Evolutionary conservation across 2,888 invertebrate species (phyloP), one percentile per base, ranked within the genome.

Genomic region (Eucera pruinosa): DNA sequence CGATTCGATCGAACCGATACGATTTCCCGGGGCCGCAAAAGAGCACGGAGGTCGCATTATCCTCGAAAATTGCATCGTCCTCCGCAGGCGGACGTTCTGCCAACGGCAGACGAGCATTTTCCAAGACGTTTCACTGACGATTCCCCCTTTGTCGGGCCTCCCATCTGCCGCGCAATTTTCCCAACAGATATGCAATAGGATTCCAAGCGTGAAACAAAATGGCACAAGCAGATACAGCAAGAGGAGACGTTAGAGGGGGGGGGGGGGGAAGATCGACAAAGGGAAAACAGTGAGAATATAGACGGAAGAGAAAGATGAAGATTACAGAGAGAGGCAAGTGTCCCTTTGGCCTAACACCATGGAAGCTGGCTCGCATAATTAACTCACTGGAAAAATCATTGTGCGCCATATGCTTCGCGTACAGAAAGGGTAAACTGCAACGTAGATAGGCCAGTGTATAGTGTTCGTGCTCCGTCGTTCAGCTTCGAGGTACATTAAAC

Each of bases 391-490:
- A 88, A 90, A 90, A 90, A 90, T 89, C 87, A 86, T 88, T 86
- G 86, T 80, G 86, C 89, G 86, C 91, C 91, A 91, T 91, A 91
- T 91, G 91, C 89, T 87, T 89, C 85, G 80, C 84, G 84, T 72
- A 7, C 33, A 3, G 33, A 78, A 80, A 81, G 86, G 78, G 83
- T 79, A 86, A 85, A 86, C 85, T 83, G 83, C 82, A 64, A 81
- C 71, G 81, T 74, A 80, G 82, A 83, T 83, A 82, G 82, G 79
- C 82, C 84, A 87, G 84, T 84, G 45, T 58, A n/a, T 39, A 39
- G n/a, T n/a, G n/a, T 13, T 33, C 45, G 65, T 73, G 82, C 78
- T 82, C n/a, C 81, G 66, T 65, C 77, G 75, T 80, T 74, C 81
- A 64, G 83, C 85, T 80, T 83, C 82, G 82, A 86, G 86, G 84